A percentile compares a stretch with the other conserved stretches of the same genome.
phyloP scores from a whole-genome alignment of 2,888 invertebrate species.

The Leucophenga montana region DNA sequence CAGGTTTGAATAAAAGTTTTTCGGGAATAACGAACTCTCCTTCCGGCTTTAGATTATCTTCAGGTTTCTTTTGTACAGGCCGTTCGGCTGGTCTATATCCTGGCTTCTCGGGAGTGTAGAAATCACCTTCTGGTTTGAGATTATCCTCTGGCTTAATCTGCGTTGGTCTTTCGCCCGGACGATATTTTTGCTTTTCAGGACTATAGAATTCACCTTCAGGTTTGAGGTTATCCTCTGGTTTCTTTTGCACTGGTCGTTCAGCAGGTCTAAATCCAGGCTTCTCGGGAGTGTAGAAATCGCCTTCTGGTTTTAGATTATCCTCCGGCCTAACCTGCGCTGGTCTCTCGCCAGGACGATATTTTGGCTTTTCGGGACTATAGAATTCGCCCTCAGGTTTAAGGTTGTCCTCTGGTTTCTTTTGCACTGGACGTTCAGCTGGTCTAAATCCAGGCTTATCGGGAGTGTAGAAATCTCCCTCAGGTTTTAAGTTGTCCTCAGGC shows the following conservation, averaged over 20 bases:
- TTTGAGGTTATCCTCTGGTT: conserved; percentile 75
- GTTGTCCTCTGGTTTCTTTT: too few relatives aligned
- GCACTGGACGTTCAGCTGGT: too few relatives aligned
- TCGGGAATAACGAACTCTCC: conserved; percentile 75
- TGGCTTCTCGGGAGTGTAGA: conserved; percentile 48
- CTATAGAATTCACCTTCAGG: conserved; percentile 77
- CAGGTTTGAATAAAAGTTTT: conserved; percentile 66
- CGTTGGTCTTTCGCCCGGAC: conserved; percentile 73
- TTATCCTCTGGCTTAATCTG: conserved; percentile 58
- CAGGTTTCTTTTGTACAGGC: conserved; percentile 71
- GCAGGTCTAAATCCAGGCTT: conserved; percentile 73
- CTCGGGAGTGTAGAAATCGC: conserved; percentile 70
- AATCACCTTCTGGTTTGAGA: conserved; percentile 50
- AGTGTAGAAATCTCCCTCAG: too few relatives aligned
- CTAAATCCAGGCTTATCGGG: too few relatives aligned
- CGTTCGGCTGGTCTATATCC: conserved; percentile 74
- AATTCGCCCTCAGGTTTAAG: too few relatives aligned
- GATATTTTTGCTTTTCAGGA: conserved; percentile 75
- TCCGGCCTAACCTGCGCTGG: conserved; percentile 76
- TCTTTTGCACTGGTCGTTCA: conserved; percentile 73
- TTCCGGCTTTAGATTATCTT: conserved; percentile 75
- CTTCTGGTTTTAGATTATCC: conserved; percentile 78
- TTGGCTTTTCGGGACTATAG: too few relatives aligned
- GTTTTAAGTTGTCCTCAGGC: too few relatives aligned
- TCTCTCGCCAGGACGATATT: conserved; percentile 74